Base-by-base conservation (phyloP, 2,113 vertebrate species). In the Ptilorrhoa leucosticta region DNA sequence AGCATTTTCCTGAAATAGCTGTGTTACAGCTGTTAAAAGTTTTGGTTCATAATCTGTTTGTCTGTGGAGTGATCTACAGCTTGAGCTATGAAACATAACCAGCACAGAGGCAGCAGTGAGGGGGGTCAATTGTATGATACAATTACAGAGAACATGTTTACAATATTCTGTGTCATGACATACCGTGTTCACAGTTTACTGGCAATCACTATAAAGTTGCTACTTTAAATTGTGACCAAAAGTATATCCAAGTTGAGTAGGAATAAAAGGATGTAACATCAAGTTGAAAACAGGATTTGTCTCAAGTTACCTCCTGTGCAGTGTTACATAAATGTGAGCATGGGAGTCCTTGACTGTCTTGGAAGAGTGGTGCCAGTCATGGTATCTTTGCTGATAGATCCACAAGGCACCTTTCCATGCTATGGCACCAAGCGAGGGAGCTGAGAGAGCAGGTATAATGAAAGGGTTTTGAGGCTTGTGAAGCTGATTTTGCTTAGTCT, bases 401-500 rank as follows among this genome's bases (percentile, higher is more conserved):
- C 12, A 11, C 9, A 12, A 47, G 42, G 33, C 40, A 57, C 35
- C 31, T 78, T 86, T 45, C 47, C 6, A 4, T 27, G 47, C 61
- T n/a, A 10, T 2, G 13, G 78, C 53, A 80, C 40, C n/a, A 33
- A 65, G 63, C 3, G 72, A 63, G 53, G 60, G 24, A 82, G 11
- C 11, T 14, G 42, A 75, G 21, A 7, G 15, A 50, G 37, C 17
- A 11, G 16, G 20, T 30, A 0, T 6, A 13, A 11, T 11, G 4
- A 27, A 53, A 71, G 40, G 20, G 44, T 3, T 57, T 15, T 40
- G 27, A 64, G 5, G 23, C 33, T 48, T 30, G 19, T 23, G 27
- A 51, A 44, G 39, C 44, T 50, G 56, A 17, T 70, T 73, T 20
- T 24, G 27, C 13, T 7, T 22, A 28, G n/a, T 23, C 39, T 66